These are phyloP conservation scores for Mungos mungo DNA, from an alignment of 2,113 vertebrate genomes.

Conservation along the genomic window DNA sequence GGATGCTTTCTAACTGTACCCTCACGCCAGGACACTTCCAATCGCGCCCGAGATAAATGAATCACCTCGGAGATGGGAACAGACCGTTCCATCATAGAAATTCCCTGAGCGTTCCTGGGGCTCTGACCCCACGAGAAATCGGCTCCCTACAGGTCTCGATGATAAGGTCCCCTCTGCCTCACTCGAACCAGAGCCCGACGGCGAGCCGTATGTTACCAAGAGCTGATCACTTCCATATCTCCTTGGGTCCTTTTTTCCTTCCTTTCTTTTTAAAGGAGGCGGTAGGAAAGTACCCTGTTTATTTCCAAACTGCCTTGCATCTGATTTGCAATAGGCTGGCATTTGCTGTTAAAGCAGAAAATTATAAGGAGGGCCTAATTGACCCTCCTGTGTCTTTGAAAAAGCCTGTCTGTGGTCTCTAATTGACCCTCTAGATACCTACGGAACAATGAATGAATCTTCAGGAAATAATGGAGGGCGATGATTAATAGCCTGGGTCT, in stretches of 20 bases:
- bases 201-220: conserved; percentile 32
- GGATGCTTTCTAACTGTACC: not conserved
- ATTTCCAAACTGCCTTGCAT: conserved; percentile 84
- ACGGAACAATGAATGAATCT: conserved; percentile 93
- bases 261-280: conserved; percentile 19
- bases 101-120: conserved; percentile 51
- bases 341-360: conserved; percentile 92
- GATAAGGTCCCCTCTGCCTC: conserved; percentile 62
- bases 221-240: not conserved
- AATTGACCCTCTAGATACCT: conserved; percentile 96
- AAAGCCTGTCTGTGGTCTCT: conserved; percentile 92
- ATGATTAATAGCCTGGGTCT: conserved; percentile 94
- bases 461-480: conserved; percentile 91
- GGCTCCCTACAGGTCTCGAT: conserved; percentile 51
- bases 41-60: conserved; percentile 75
- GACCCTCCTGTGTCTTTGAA: conserved; percentile 94
- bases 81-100: conserved; percentile 71
- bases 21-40: not conserved
- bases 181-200: conserved; percentile 62
- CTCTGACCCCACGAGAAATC: conserved; percentile 71
- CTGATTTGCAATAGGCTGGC: conserved; percentile 84
- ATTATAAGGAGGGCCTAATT: conserved; percentile 94
- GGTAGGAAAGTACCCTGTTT: conserved; percentile 75
- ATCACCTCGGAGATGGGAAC: conserved; percentile 33
- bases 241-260: not conserved